Evolutionary conservation across 1,140 invertebrate species (phyloP).

Genomic region (Nymphalis io): DNA sequence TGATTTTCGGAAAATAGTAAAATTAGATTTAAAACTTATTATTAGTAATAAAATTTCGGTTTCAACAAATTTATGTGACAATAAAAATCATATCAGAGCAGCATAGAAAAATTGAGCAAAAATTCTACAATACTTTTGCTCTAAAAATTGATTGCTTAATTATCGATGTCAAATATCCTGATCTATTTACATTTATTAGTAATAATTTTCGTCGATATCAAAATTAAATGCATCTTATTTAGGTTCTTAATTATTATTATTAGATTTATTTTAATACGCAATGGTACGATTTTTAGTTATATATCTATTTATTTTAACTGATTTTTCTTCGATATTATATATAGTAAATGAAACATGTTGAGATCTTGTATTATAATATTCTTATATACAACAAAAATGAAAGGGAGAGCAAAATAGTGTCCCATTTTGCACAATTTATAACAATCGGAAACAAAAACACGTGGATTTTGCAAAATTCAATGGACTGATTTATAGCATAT

Average conservation of each 20-base stretch:
- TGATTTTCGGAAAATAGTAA: background rate
- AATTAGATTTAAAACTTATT: background rate
- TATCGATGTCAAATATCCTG: background rate
- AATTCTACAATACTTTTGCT: background rate
- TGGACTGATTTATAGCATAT: conserved; percentile 63
- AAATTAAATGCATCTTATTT: conserved; percentile 4
- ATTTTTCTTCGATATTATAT: conserved; percentile 2
- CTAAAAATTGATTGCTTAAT: background rate
- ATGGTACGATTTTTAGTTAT: background rate
- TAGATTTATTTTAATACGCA: conserved; percentile 2
- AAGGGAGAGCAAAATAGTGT: conserved; percentile 51
- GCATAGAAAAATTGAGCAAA: background rate
- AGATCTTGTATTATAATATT: background rate
- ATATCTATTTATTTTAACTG: conserved; percentile 1
- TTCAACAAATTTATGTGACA: conserved; percentile 2
- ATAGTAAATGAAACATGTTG: conserved; percentile 3
- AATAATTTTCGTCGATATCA: background rate
- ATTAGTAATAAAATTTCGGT: background rate
- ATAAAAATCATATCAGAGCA: conserved; percentile 13
- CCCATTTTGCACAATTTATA: conserved; percentile 52
- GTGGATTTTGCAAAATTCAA: conserved; percentile 49
- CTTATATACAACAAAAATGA: conserved; percentile 1
- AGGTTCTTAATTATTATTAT: conserved; percentile 13
- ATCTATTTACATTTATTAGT: background rate
- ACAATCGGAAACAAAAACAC: conserved; percentile 18